phyloP scores from a whole-genome alignment of 1,140 invertebrate genomes.

The Diachasmimorpha longicaudata region DNA sequence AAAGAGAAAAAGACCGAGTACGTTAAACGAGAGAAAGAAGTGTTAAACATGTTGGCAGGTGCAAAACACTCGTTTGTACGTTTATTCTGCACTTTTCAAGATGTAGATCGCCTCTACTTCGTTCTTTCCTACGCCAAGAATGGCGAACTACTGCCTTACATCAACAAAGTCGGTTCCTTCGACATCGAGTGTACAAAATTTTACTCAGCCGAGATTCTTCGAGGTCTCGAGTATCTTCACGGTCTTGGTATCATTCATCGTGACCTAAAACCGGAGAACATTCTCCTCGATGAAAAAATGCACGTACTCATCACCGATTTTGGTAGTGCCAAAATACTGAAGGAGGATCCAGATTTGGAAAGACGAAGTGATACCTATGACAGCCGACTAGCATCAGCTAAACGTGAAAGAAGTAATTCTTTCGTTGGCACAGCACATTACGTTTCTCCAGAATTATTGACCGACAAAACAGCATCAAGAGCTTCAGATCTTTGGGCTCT shows the following conservation, averaged over 20 bases:
- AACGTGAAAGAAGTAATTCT: conserved; percentile 74
- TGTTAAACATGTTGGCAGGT: conserved; percentile 77
- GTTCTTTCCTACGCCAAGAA: conserved; percentile 94
- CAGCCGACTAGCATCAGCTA: conserved; percentile 39
- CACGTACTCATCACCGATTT: conserved; percentile 98
- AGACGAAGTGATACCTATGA: conserved; percentile 10
- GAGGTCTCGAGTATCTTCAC: conserved; percentile 93
- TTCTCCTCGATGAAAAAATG: conserved; percentile 90
- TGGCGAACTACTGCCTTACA: conserved; percentile 90
- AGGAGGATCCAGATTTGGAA: conserved; percentile 51
- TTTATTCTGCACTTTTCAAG: conserved; percentile 97
- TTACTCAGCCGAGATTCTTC: conserved; percentile 92
- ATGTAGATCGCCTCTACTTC: conserved; percentile 92
- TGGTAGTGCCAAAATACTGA: conserved; percentile 91
- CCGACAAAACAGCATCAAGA: conserved; percentile 78
- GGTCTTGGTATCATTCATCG: conserved; percentile 90
- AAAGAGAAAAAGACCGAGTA: conserved; percentile 92
- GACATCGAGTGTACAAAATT: conserved; percentile 88
- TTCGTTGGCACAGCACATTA: conserved; percentile 99
- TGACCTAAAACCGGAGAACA: conserved; percentile 91
- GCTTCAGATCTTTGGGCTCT: conserved; percentile 97
- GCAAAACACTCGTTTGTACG: conserved; percentile 85
- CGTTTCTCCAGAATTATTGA: conserved; percentile 94
- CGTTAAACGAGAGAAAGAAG: conserved; percentile 91
- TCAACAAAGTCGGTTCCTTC: conserved; percentile 91